Percentiles rank a stretch among this genome's conserved stretches.
These are phyloP conservation scores for Notarius lentiginosus DNA, from an alignment of 2,113 vertebrate genomes.

Conservation along the genomic window DNA sequence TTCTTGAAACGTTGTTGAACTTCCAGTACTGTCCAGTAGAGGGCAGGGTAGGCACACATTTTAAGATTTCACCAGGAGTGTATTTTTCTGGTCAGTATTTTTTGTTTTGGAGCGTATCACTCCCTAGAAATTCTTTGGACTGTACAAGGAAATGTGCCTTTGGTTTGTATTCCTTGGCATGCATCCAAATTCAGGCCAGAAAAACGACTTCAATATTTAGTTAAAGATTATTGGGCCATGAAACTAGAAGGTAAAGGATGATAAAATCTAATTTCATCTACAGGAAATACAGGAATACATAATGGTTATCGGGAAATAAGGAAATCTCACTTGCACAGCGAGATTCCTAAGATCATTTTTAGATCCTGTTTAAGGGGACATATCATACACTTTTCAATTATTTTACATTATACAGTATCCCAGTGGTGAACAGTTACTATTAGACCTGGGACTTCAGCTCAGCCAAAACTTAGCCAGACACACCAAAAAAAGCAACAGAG, in stretches of 20 bases:
- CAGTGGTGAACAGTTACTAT: no score
- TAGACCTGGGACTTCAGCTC: no score
- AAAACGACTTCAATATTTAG: neutral
- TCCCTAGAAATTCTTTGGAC: neutral
- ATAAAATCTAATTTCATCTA: neutral
- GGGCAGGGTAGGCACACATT: constrained; percentile 1
- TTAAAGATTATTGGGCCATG: neutral
- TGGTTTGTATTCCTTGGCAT: neutral
- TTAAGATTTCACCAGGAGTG: neutral
- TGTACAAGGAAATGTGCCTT: neutral
- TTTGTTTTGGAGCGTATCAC: neutral
- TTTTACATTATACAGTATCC: no score
- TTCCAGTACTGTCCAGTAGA: constrained; percentile 28
- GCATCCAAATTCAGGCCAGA: neutral
- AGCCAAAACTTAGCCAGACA: no score
- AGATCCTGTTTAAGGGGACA: no score
- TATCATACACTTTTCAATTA: no score
- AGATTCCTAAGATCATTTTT: no score
- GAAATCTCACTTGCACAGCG: neutral
- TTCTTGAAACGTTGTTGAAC: neutral
- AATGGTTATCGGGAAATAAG: neutral
- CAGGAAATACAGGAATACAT: neutral
- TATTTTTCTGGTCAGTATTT: neutral
- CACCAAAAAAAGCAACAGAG: no score
- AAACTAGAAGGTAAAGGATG: constrained; percentile 17